Conservation (phyloP, 2,797 vertebrate genomes). For the Antrozous pallidus region DNA sequence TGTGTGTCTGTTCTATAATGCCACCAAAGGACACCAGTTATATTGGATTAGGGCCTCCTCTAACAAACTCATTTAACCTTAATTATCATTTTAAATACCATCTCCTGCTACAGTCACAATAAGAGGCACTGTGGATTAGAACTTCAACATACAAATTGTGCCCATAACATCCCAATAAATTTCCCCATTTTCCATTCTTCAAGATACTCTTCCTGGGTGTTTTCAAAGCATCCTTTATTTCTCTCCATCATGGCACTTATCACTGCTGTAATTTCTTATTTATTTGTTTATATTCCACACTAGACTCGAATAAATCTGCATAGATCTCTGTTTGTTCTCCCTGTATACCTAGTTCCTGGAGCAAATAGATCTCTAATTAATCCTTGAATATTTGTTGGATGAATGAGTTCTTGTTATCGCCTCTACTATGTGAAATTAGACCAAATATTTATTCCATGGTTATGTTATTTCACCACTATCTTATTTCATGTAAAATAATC, state of each 20-base stretch:
- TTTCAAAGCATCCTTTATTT: neutral
- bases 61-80: neutral
- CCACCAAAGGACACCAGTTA: neutral
- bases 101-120: neutral
- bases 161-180: neutral
- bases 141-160: neutral
- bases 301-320: neutral
- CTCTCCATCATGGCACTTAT: neutral
- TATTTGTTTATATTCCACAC: constrained; percentile 16
- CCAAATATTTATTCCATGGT: constrained; percentile 10
- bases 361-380: constrained; percentile 41
- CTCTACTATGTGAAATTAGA: constrained; percentile 11
- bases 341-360: neutral
- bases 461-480: neutral
- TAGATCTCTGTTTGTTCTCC: constrained; percentile 13
- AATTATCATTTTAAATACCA: neutral
- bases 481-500: constrained; percentile 32
- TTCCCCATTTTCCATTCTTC: neutral
- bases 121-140: neutral
- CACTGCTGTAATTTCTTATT: constrained; percentile 26
- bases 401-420: constrained; percentile 18
- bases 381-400: constrained; percentile 45
- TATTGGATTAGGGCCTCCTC: neutral
- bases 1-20: neutral
- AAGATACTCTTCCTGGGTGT: neutral